phyloP scores from a whole-genome alignment of 2,888 invertebrate species.

The Dastarcus helophoroides region DNA sequence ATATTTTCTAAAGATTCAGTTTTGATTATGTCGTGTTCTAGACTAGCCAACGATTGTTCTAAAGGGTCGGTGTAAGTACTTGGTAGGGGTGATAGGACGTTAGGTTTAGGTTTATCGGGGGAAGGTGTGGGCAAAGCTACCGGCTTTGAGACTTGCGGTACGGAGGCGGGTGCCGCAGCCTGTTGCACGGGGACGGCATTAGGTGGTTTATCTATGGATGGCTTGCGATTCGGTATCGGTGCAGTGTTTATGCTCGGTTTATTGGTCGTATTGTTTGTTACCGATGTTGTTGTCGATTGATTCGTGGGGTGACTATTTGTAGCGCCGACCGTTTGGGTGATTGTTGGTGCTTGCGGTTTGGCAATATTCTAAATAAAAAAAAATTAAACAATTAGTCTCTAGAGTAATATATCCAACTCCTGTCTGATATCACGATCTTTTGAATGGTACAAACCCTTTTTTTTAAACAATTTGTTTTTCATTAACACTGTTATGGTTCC shows the following conservation, averaged over 20 bases:
- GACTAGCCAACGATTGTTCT: constrained; percentile 57
- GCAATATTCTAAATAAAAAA: constrained; percentile 21
- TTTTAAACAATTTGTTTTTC: too few relatives aligned
- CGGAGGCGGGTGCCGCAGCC: constrained; percentile 30
- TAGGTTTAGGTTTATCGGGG: constrained; percentile 31
- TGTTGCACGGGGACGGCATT: constrained; percentile 16
- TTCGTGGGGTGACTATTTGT: constrained; percentile 19
- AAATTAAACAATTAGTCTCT: too few relatives aligned
- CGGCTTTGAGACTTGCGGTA: constrained; percentile 34
- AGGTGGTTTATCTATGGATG: constrained; percentile 24
- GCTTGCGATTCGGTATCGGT: constrained; percentile 21
- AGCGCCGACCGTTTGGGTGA: constrained; percentile 20
- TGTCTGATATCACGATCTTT: too few relatives aligned
- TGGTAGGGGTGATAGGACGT: constrained; percentile 30
- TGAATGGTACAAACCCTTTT: too few relatives aligned
- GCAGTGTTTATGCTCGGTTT: constrained; percentile 21
- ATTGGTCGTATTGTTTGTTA: constrained; percentile 27
- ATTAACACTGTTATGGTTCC: too few relatives aligned
- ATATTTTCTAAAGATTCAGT: constrained; percentile 35
- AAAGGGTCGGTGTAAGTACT: constrained; percentile 50
- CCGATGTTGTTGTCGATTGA: constrained; percentile 16
- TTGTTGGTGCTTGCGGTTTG: constrained; percentile 21
- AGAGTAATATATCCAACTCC: too few relatives aligned
- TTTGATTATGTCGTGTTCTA: constrained; percentile 50
- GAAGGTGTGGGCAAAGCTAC: constrained; percentile 27